Conservation (phyloP, 2,888 invertebrate genomes). For the Lithophane leautieri region DNA sequence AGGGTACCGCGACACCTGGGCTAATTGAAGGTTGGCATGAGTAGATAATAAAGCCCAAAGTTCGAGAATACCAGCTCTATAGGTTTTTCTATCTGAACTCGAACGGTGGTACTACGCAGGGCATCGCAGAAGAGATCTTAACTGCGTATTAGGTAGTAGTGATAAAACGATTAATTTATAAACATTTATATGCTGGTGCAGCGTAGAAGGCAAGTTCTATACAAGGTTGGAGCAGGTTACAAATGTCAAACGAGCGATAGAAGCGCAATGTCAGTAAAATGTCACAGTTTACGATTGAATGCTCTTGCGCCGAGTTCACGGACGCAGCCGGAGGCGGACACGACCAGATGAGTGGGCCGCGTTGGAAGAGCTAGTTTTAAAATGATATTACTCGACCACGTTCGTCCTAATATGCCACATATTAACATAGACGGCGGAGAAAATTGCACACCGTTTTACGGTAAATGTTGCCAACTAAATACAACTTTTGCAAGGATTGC, state of each 20-base stretch:
- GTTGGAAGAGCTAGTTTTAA: conserved; percentile 65
- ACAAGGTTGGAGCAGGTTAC: conserved; percentile 79
- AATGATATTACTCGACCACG: conserved; percentile 60
- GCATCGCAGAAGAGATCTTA: conserved; percentile 35
- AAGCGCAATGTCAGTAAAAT: conserved; percentile 86
- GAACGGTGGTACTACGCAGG: conserved; percentile 21
- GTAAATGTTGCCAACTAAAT: conserved; percentile 51
- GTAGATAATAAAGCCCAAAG: conserved; percentile 66
- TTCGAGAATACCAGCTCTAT: conserved; percentile 51
- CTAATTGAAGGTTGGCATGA: conserved; percentile 75
- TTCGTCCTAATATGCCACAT: conserved; percentile 60
- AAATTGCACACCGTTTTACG: conserved; percentile 56
- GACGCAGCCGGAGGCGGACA: conserved; percentile 67
- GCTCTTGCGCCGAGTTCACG: conserved; percentile 82
- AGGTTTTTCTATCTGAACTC: conserved; percentile 45
- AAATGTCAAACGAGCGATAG: conserved; percentile 81
- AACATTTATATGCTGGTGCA: conserved; percentile 71
- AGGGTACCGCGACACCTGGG: conserved; percentile 77
- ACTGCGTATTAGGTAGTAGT: conserved; percentile 56
- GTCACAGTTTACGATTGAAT: conserved; percentile 84
- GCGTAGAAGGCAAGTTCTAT: conserved; percentile 70
- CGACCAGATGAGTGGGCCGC: conserved; percentile 61
- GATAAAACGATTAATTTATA: conserved; percentile 76
- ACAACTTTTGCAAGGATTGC: conserved; percentile 36
- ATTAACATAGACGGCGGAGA: conserved; percentile 56